Evolutionary conservation across 1,140 invertebrate species (phyloP).

Genomic region (Cylas formicarius): DNA sequence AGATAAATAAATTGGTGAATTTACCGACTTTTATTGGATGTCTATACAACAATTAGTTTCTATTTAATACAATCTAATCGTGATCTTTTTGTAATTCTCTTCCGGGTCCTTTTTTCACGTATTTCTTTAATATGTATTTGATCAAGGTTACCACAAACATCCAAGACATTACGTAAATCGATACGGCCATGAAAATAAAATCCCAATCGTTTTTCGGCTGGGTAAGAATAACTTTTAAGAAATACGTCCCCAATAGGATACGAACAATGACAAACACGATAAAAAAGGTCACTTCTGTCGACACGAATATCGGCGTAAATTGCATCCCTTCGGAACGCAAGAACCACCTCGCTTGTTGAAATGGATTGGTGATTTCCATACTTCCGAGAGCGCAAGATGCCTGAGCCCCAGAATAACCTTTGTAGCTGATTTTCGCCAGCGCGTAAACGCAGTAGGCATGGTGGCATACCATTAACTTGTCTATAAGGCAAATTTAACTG

Average conservation of each 20-base stretch:
- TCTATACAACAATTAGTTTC: no score
- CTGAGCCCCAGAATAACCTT: slow-evolving; percentile 45
- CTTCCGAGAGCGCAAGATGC: slow-evolving; percentile 46
- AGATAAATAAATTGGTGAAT: no score
- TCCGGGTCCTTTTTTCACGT: no score
- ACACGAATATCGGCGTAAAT: slow-evolving; percentile 23
- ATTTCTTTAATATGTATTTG: slow-evolving; percentile 29
- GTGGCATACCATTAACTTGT: slow-evolving; percentile 48
- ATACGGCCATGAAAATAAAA: slow-evolving; percentile 27
- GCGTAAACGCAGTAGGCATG: slow-evolving; percentile 45
- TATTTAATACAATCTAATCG: no score
- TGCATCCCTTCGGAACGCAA: slow-evolving; percentile 37
- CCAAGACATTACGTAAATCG: slow-evolving; percentile 38
- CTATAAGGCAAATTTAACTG: slow-evolving; percentile 38
- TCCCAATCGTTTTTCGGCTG: slow-evolving; percentile 33
- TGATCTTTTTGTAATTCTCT: no score
- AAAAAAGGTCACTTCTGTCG: slow-evolving; percentile 34
- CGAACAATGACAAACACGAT: slow-evolving; percentile 32
- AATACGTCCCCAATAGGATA: slow-evolving; percentile 34
- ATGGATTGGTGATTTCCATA: slow-evolving; percentile 52
- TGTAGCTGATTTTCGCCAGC: slow-evolving; percentile 45
- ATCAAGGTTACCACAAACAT: slow-evolving; percentile 34
- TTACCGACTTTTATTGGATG: no score
- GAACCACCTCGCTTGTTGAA: slow-evolving; percentile 51
- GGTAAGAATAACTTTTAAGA: slow-evolving; percentile 23